These are phyloP conservation scores for Misgurnus anguillicaudatus DNA, from an alignment of 2,113 vertebrate genomes.

Conservation along the genomic window DNA sequence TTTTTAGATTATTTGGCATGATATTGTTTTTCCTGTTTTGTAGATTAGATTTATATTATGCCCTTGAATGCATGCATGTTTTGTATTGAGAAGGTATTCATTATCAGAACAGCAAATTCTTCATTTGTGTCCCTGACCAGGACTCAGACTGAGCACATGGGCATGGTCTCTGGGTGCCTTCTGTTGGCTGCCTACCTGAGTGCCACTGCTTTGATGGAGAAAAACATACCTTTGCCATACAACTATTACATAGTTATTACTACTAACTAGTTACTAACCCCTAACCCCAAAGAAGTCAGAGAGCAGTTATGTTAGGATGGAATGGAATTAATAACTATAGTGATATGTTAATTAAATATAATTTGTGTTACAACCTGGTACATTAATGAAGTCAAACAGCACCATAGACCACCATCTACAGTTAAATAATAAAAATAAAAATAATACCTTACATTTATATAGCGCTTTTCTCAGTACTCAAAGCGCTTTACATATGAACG, in stretches of 20 bases:
- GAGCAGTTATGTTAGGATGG: too few species aligned
- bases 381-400: too few species aligned
- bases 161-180: background rate
- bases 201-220: background rate
- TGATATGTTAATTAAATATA: too few species aligned
- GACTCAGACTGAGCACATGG: background rate
- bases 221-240: background rate
- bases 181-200: background rate
- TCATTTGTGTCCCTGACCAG: background rate
- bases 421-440: too few species aligned
- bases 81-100: conserved; percentile 1
- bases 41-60: conserved; percentile 1
- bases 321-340: too few species aligned
- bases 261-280: background rate
- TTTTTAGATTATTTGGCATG: background rate
- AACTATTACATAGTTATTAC: background rate
- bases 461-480: too few species aligned
- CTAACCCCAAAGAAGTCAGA: background rate
- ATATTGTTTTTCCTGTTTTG: background rate
- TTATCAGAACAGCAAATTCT: background rate
- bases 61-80: conserved; percentile 4
- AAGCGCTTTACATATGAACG: too few species aligned
- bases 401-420: too few species aligned
- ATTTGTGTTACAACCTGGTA: too few species aligned
- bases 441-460: too few species aligned